Evolutionary conservation across 2,797 vertebrate genomes (phyloP), one percentile per base, ranked within the genome.

Genomic region (Hoplostethus atlanticus): DNA sequence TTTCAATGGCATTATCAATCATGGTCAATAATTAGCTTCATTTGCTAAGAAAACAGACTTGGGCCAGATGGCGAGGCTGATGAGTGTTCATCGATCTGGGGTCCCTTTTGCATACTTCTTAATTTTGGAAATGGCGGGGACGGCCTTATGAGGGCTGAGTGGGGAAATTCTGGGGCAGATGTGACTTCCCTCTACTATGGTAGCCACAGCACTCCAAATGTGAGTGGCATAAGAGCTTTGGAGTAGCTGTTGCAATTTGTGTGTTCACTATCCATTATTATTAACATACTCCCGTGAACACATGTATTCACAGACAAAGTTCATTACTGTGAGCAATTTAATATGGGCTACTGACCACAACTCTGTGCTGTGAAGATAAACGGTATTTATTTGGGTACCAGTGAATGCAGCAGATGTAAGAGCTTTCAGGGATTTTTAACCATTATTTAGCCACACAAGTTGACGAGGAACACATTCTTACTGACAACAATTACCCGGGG

Each of bases 31-130:
- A 93, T 92, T 91, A 92, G 87, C 85, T 91, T 94, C 76, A 93
- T 94, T 94, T 92, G 85, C 89, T 94, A 88, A 91, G 90, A 91
- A 93, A 94, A 93, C 90, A 93, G 93, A 94, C 88, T 76, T 77
- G 73, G 78, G 84, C 91, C 94, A 95, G 94, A 95, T 95, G 94
- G 94, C 36, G 52, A 82, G 66, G 88, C 85, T 89, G 88, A 90
- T 83, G 83, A 91, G 85, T 46, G 84, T 67, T 91, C 92, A 94
- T 95, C 91, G 89, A 94, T 95, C 94, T 91, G 51, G 63, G 74
- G 85, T 94, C 93, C 90, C 91, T 79, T 74, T 87, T 75, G 87
- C 67, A 69, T 74, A 84, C 79, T 90, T 81, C 77, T 81, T 89
- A 55, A 86, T 91, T 90, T 86, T 81, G 51, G 68, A 89, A 91